Evolutionary conservation across 2,113 vertebrate genomes (phyloP), one percentile per base, ranked within the genome.

Genomic region (Ptilorrhoa leucosticta): DNA sequence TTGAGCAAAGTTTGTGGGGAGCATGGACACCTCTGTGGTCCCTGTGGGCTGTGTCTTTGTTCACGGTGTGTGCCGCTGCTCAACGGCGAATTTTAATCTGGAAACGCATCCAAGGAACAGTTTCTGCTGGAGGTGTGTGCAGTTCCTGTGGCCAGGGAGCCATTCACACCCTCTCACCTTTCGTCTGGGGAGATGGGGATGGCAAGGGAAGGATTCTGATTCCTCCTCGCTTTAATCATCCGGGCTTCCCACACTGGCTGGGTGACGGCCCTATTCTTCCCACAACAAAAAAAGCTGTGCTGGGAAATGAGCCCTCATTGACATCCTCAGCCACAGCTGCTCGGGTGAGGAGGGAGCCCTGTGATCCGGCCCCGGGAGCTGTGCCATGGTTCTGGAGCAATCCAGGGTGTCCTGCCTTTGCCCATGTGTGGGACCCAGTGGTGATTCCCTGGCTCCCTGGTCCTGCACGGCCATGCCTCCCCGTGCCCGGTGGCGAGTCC

Each of bases 121-220:
- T 10, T 90, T 22, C 28, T 83, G 75, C 70, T 3, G 69, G 35
- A 37, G 61, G 7, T 14, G 1, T 11, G 48, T 24, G 91, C 48
- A 1, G 73, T 27, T 33, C 11, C 15, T 19, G 73, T 26, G 54
- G 69, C 4, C 4, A 2, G 7, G 37, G 58, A 33, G 26, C 70
- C 42, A 0, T 42, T 57, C 54, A 7, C 64, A 19, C 8, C 44
- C 1, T 22, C 47, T 37, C 23, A 2, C 57, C 69, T 44, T 61
- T 45, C 1, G 0, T 4, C 19, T 0, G 3, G 31, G 19, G 69
- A 65, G 28, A 31, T 15, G 78, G 54, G 35, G 30, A 35, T 0
- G 5, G 51, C 2, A 2, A 31, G 78, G 60, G 44, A 66, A 68
- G 79, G 92, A 3, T 68, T 30, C 92, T 4, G 35, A 19, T 26